Evolutionary conservation across 2,113 vertebrate species (phyloP).

Genomic region (Macaca nemestrina): DNA sequence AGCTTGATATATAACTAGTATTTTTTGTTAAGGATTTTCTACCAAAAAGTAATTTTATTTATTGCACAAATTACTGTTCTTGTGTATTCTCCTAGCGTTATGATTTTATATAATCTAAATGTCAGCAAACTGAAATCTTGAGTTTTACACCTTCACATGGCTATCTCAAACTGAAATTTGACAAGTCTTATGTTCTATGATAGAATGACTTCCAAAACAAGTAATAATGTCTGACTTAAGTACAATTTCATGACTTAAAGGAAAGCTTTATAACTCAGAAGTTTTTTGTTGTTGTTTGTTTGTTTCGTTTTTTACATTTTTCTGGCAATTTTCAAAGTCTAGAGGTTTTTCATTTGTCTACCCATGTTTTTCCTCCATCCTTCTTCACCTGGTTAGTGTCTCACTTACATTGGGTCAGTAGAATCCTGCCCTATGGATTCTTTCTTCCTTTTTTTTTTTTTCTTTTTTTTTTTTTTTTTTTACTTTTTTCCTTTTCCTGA

Average conservation of each 20-base stretch:
- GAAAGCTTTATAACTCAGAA: not conserved
- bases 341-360: too few species aligned
- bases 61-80: not conserved
- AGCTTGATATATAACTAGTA: not conserved
- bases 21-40: not conserved
- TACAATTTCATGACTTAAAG: not conserved
- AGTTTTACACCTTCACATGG: not conserved
- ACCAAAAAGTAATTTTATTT: not conserved
- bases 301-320: not conserved
- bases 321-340: not conserved
- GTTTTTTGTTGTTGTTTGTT: not conserved
- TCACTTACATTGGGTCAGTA: not conserved
- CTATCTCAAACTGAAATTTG: not conserved
- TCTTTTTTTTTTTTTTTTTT: too few species aligned
- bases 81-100: not conserved
- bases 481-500: too few species aligned
- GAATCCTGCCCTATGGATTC: too few species aligned
- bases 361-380: too few species aligned
- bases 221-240: not conserved
- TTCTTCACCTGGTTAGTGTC: not conserved
- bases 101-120: not conserved
- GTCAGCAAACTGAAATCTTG: not conserved
- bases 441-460: too few species aligned
- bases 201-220: not conserved
- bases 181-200: not conserved